Base-by-base conservation (phyloP, 2,888 invertebrate species). In the Nemurella pictetii region DNA sequence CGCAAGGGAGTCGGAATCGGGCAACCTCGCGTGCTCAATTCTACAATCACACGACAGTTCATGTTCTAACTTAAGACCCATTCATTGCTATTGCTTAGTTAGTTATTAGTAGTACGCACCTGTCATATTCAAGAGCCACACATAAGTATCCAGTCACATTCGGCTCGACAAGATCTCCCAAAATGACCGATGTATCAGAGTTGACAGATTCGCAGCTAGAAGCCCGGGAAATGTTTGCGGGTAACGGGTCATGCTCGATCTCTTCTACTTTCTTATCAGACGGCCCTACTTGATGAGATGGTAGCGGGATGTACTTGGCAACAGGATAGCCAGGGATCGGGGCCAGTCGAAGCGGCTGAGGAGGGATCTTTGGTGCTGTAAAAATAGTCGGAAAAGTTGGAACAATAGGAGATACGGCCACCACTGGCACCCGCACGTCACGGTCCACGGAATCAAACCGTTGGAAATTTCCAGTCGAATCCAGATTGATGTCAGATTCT, bases 181-280 rank as follows among this genome's bases (percentile, higher is more conserved):
- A 91, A 28, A 93, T 92, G 0, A 95, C 94, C 0, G 95, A 95
- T 0, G 95, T 95, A 88, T 96, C 96, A 0, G 96, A 96, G 88
- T 94, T 95, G 29, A 96, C 94, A 82, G 95, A 96, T 88, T 96
- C 96, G 89, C 95, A 96, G 29, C 95, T 95, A 87, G 95, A 92
- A 0, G 95, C 96, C 86, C 95, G 90, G 87, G 93, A 92, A 85
- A 95, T 90, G 55, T 89, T 89, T 0, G 91, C 88, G 0, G 90
- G 88, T 36, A 85, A 36, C 20, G 32, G 77, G 26, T 80, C 82
- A 4, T 9, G 27, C 35, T 35, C 84, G 28, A 77, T 28, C 9
- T 72, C 26, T n/a, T 74, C 80, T 5, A 78, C 80, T 26, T 73
- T 84, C 3, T 85, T 85, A 7, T 78, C 80, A 20, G 74, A 81